Evolutionary conservation across 2,797 vertebrate genomes (phyloP).

Genomic region (Corythornis leucogaster): DNA sequence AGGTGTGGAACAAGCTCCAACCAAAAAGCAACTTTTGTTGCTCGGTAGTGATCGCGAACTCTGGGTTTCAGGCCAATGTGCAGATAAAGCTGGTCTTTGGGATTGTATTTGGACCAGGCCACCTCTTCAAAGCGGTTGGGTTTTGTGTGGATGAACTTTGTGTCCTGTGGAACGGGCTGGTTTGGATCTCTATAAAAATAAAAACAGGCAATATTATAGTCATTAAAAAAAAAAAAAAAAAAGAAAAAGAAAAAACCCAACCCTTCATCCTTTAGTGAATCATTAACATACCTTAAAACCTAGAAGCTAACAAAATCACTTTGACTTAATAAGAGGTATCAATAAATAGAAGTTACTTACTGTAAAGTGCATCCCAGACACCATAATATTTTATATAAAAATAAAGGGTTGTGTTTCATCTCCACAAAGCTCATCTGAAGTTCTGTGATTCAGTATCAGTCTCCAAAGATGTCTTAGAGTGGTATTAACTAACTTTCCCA

Average conservation of each 20-base stretch:
- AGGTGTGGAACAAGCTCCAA: constrained; percentile 93
- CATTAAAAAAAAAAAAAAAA: background rate
- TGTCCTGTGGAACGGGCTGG: constrained; percentile 95
- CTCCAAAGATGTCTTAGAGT: background rate
- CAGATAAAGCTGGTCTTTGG: constrained; percentile 95
- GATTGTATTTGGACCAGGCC: constrained; percentile 98
- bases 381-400: background rate
- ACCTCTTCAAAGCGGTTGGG: constrained; percentile 97
- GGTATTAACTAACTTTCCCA: background rate
- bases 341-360: background rate
- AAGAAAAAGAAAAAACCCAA: background rate
- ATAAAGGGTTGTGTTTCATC: background rate
- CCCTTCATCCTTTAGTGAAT: background rate
- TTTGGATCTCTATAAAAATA: constrained; percentile 88
- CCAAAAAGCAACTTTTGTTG: constrained; percentile 98
- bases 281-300: background rate
- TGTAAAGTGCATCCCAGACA: background rate
- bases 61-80: constrained; percentile 95
- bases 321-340: background rate
- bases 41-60: constrained; percentile 94
- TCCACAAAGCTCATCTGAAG: background rate
- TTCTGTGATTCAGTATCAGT: background rate
- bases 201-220: background rate
- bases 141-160: constrained; percentile 98
- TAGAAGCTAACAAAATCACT: background rate